Evolutionary conservation across 1,140 invertebrate species (phyloP).

Genomic region (Drosophila seguyi): DNA sequence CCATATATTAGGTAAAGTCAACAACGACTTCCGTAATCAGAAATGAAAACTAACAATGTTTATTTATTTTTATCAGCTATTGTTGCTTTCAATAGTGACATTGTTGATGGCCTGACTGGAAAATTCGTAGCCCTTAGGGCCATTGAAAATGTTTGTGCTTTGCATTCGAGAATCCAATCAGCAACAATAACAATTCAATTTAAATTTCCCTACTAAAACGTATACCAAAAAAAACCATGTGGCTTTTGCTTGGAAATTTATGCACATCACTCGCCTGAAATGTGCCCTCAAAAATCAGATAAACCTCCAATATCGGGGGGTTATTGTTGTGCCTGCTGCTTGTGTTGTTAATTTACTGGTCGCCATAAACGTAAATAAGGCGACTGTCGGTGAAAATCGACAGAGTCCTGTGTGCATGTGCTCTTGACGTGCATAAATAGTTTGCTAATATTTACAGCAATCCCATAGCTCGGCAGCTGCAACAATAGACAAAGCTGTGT

Average conservation of each 20-base stretch:
- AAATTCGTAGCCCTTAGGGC: constrained; percentile 39
- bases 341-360: constrained; percentile 58
- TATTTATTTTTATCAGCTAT: constrained; percentile 26
- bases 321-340: constrained; percentile 35
- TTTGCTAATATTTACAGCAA: constrained; percentile 72
- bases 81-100: constrained; percentile 29
- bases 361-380: constrained; percentile 56
- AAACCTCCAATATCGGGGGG: constrained; percentile 13
- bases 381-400: constrained; percentile 38
- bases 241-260: constrained; percentile 28
- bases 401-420: constrained; percentile 16
- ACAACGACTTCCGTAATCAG: background rate
- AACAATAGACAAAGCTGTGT: constrained; percentile 41
- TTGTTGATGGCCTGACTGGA: constrained; percentile 14
- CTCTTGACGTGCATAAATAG: constrained; percentile 76
- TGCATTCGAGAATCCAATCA: constrained; percentile 49
- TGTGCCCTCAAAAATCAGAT: constrained; percentile 33
- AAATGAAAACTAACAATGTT: constrained; percentile 1
- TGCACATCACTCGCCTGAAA: constrained; percentile 27
- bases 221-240: background rate
- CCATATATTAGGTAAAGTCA: background rate
- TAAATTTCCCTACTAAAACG: constrained; percentile 9
- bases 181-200: constrained; percentile 55
- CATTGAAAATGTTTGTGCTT: constrained; percentile 44
- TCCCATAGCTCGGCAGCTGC: constrained; percentile 53